Evolutionary conservation across 1,140 invertebrate species (phyloP).

Genomic region (Macrocentrus cingulum): DNA sequence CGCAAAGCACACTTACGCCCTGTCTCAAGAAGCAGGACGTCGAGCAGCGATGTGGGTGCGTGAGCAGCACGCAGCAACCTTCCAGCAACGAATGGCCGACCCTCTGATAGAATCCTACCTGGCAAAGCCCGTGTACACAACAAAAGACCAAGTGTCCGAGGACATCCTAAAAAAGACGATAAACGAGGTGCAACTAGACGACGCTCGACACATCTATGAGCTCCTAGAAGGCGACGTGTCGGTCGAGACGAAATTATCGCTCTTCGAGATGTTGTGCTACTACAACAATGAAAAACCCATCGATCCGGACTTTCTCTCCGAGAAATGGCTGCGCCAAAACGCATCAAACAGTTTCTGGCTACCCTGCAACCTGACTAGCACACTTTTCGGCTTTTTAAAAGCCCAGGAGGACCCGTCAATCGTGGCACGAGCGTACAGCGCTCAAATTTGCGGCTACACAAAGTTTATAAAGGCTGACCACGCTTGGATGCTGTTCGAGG

Average conservation of each 20-base stretch:
- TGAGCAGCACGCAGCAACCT: conserved; percentile 74
- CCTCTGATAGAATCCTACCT: conserved; percentile 66
- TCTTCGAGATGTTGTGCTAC: conserved; percentile 84
- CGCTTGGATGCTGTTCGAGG: conserved; percentile 67
- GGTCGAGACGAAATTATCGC: conserved; percentile 67
- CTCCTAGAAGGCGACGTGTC: conserved; percentile 66
- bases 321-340: conserved; percentile 73
- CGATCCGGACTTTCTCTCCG: conserved; percentile 72
- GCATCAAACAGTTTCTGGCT: too few relatives aligned
- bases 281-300: conserved; percentile 72
- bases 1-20: conserved; percentile 71
- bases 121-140: conserved; percentile 69
- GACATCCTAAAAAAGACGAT: conserved; percentile 68
- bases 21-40: conserved; percentile 82
- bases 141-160: conserved; percentile 70
- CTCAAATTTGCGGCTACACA: conserved; percentile 62
- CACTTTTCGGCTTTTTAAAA: conserved; percentile 46
- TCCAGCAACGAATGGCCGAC: conserved; percentile 71
- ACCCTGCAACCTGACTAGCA: conserved; percentile 29
- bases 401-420: conserved; percentile 51
- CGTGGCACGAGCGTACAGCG: conserved; percentile 54
- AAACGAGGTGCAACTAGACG: conserved; percentile 63
- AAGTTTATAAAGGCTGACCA: conserved; percentile 63
- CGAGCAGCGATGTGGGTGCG: conserved; percentile 85
- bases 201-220: conserved; percentile 75